phyloP scores from a whole-genome alignment of 2,797 vertebrate genomes.

The Hemitrygon akajei region DNA sequence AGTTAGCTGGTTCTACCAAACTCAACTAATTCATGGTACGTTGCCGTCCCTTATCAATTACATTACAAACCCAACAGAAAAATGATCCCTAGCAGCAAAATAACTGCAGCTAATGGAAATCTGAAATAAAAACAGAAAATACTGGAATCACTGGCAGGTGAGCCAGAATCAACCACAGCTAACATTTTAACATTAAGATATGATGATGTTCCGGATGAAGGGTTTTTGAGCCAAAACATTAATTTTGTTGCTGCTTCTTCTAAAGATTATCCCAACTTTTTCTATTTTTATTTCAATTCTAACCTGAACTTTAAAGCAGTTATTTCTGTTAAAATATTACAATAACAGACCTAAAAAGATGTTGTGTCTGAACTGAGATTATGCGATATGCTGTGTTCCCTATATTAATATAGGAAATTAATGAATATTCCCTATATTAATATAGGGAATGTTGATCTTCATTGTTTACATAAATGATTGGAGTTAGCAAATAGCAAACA shows the following conservation, averaged over 20 bases:
- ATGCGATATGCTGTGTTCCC: neutral
- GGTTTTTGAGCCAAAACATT: too few relatives aligned
- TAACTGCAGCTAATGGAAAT: too few relatives aligned
- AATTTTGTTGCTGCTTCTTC: too few relatives aligned
- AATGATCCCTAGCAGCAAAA: neutral
- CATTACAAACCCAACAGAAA: neutral
- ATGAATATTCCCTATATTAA: too few relatives aligned
- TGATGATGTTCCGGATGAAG: too few relatives aligned
- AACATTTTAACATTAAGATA: too few relatives aligned
- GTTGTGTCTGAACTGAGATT: neutral
- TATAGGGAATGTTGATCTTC: neutral
- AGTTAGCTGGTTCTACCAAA: neutral
- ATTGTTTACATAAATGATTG: neutral
- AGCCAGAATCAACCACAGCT: too few relatives aligned
- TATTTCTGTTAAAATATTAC: neutral
- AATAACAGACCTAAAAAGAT: neutral
- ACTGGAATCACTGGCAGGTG: too few relatives aligned
- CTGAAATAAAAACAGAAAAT: too few relatives aligned
- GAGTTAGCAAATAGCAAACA: neutral
- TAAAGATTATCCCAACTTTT: too few relatives aligned
- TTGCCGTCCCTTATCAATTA: neutral
- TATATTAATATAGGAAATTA: neutral
- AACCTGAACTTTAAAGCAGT: neutral
- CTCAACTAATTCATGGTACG: neutral
- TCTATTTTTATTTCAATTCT: neutral